These are phyloP conservation scores for Sylvicola fuscatus DNA, from an alignment of 2,888 invertebrate species.

Conservation along the genomic window DNA sequence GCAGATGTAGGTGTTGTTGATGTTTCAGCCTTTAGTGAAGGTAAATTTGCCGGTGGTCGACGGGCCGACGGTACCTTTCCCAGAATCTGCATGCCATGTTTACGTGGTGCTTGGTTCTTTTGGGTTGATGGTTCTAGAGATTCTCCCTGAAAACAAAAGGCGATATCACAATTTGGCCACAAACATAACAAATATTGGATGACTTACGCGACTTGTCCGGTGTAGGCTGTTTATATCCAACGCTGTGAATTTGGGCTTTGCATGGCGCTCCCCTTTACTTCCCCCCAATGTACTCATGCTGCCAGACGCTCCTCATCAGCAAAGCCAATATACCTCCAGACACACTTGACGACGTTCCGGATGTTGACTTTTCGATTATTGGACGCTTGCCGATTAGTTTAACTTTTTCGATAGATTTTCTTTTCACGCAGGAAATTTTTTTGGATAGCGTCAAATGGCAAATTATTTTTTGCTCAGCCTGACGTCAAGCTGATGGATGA, in stretches of 20 bases:
- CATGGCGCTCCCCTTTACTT: conserved; percentile 30
- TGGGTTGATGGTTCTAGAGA: conserved; percentile 72
- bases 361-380: too few relatives aligned
- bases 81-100: conserved; percentile 99
- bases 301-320: conserved; percentile 30
- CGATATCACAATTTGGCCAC: too few relatives aligned
- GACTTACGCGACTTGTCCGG: conserved; percentile 62
- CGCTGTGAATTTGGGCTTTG: conserved; percentile 86
- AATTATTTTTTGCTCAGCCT: too few relatives aligned
- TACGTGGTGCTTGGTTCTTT: conserved; percentile 77
- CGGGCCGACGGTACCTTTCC: conserved; percentile 97
- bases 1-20: conserved; percentile 26
- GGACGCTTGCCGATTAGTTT: too few relatives aligned
- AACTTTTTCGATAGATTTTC: too few relatives aligned
- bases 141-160: conserved; percentile 44
- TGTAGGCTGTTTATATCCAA: conserved; percentile 97
- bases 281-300: conserved; percentile 30
- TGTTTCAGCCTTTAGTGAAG: conserved; percentile 93
- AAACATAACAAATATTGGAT: conserved; percentile 4
- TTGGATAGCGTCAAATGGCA: too few relatives aligned
- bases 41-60: conserved; percentile 96
- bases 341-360: too few relatives aligned
- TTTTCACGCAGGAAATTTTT: too few relatives aligned
- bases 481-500: too few relatives aligned
- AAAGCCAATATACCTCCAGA: conserved; percentile 10